Conservation (phyloP, 2,797 vertebrate species). For the Nasua narica region DNA sequence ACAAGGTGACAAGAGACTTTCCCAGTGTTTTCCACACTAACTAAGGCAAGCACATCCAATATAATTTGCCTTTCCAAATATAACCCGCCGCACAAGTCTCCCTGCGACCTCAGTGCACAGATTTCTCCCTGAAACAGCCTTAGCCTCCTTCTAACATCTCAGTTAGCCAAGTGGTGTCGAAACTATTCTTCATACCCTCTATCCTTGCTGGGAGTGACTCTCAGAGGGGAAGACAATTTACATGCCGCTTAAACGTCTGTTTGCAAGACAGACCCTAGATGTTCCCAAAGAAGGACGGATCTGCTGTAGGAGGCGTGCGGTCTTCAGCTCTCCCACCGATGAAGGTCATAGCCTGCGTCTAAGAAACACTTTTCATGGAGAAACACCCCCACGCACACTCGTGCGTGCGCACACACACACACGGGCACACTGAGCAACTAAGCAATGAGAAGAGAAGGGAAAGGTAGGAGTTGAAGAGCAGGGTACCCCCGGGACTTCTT, state of each 20-base stretch:
- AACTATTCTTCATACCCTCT: conserved; percentile 13
- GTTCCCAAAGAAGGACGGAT: not conserved
- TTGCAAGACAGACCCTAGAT: not conserved
- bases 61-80: conserved; percentile 50
- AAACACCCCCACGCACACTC: not conserved
- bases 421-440: not conserved
- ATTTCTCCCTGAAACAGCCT: conserved; percentile 18
- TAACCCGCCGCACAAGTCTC: not conserved
- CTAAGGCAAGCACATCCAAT: not conserved
- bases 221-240: conserved; percentile 31
- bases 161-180: not conserved
- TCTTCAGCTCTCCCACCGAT: not conserved
- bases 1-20: not conserved
- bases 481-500: conserved; percentile 31
- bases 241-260: not conserved
- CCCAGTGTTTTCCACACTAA: not conserved
- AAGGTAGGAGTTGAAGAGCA: not conserved
- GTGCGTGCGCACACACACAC: not conserved
- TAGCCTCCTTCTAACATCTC: conserved; percentile 20
- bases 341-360: not conserved
- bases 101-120: not conserved
- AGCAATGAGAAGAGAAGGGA: conserved; percentile 37
- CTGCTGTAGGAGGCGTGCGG: not conserved
- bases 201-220: conserved; percentile 28
- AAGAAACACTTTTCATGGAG: conserved; percentile 28